These are phyloP conservation scores for Piscicola geometra DNA, from an alignment of 2,888 invertebrate genomes.

Conservation along the genomic window DNA sequence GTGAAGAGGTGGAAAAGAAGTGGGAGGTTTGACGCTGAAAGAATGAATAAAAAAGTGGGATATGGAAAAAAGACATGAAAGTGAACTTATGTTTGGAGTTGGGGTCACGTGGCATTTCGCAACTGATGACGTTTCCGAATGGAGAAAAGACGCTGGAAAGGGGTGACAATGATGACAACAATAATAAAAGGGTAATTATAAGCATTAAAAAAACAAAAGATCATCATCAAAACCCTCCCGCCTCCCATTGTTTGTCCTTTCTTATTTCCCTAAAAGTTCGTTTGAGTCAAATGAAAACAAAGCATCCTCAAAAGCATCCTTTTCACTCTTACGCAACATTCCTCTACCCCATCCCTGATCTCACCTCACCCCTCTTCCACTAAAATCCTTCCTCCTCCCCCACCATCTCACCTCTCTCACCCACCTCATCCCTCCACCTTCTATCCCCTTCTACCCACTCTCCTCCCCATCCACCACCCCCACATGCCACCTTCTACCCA, in stretches of 20 bases:
- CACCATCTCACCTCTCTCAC: not conserved
- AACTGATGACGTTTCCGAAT: conserved; percentile 8
- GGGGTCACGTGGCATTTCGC: not conserved
- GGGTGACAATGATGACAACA: too few relatives aligned
- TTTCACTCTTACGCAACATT: too few relatives aligned
- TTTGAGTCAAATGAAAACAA: too few relatives aligned
- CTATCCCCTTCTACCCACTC: not conserved
- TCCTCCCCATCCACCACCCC: not conserved
- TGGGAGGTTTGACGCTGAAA: not conserved
- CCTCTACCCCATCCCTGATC: too few relatives aligned
- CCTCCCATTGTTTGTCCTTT: too few relatives aligned
- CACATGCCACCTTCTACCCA: too few relatives aligned
- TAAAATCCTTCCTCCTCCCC: not conserved
- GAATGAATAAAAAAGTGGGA: not conserved
- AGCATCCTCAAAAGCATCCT: too few relatives aligned
- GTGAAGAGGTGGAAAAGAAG: not conserved
- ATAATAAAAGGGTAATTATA: too few relatives aligned
- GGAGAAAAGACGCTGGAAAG: conserved; percentile 7
- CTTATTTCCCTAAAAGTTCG: too few relatives aligned
- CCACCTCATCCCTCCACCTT: not conserved
- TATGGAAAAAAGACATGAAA: not conserved
- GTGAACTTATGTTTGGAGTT: not conserved
- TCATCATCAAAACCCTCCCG: too few relatives aligned
- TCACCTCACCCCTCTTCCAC: too few relatives aligned
- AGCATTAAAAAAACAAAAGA: too few relatives aligned